phyloP scores from a whole-genome alignment of 2,797 vertebrate species.

The Anableps anableps region DNA sequence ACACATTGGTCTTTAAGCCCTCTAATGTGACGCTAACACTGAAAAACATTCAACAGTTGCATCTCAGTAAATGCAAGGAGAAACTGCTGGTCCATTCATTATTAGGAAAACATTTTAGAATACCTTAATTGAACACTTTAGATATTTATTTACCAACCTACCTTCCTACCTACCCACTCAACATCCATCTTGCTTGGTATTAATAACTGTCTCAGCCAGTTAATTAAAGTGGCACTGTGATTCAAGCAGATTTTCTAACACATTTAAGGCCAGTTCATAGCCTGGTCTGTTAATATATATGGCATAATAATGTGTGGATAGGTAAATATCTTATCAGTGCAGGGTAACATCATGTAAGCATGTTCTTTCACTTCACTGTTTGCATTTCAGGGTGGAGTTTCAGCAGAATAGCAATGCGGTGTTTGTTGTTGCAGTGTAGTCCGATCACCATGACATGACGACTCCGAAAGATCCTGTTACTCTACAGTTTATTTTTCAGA shows the following conservation, averaged over 20 bases:
- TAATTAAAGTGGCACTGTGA: background rate
- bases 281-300: constrained; percentile 5
- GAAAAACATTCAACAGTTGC: background rate
- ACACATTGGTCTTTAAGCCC: too few species aligned
- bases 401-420: constrained; percentile 11
- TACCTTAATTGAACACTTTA: background rate
- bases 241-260: background rate
- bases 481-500: background rate
- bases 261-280: background rate
- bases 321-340: constrained; percentile 32
- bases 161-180: background rate
- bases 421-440: constrained; percentile 26
- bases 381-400: constrained; percentile 77
- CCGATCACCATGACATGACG: background rate
- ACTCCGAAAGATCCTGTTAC: constrained; percentile 5
- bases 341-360: constrained; percentile 11
- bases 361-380: constrained; percentile 58
- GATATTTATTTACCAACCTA: too few species aligned
- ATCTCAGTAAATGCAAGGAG: background rate
- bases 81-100: background rate
- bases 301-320: background rate
- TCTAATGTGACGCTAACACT: background rate
- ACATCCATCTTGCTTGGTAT: background rate
- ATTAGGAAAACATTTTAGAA: background rate
- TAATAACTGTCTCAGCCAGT: background rate